Conservation (phyloP, 2,113 vertebrate species). For the Camelus dromedarius region DNA sequence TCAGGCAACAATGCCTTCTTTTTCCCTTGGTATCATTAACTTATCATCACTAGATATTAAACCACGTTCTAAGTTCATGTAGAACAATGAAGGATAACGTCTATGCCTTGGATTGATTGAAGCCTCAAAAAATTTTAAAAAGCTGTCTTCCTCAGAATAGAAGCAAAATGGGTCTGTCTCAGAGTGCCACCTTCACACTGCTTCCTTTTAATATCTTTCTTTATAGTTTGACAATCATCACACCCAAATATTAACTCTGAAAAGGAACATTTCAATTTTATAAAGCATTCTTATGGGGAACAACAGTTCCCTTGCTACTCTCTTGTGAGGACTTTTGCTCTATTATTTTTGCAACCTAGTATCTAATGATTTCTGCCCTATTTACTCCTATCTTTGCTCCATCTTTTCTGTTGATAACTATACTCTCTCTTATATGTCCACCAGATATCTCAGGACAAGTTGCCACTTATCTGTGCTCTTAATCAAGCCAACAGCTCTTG, state of each 20-base stretch:
- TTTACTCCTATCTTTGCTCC: not conserved
- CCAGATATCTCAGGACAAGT: not conserved
- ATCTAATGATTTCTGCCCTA: not conserved
- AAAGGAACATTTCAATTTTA: not conserved
- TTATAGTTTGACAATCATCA: not conserved
- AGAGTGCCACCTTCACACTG: not conserved
- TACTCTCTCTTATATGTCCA: not conserved
- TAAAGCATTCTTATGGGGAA: not conserved
- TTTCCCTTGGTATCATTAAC: not conserved
- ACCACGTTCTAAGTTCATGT: not conserved
- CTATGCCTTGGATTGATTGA: not conserved
- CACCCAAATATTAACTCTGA: not conserved
- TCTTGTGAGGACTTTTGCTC: not conserved
- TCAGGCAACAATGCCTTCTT: not conserved
- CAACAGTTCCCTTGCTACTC: not conserved
- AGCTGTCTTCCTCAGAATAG: not conserved
- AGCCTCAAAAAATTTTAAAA: not conserved
- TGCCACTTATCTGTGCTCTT: not conserved
- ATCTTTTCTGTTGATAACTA: not conserved
- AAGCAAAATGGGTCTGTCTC: not conserved
- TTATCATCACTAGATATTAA: not conserved
- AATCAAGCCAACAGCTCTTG: not conserved
- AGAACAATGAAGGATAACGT: not conserved
- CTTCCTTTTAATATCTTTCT: not conserved
- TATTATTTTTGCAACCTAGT: not conserved